Evolutionary conservation across 2,113 vertebrate species (phyloP).

Genomic region (Lepisosteus oculatus): DNA sequence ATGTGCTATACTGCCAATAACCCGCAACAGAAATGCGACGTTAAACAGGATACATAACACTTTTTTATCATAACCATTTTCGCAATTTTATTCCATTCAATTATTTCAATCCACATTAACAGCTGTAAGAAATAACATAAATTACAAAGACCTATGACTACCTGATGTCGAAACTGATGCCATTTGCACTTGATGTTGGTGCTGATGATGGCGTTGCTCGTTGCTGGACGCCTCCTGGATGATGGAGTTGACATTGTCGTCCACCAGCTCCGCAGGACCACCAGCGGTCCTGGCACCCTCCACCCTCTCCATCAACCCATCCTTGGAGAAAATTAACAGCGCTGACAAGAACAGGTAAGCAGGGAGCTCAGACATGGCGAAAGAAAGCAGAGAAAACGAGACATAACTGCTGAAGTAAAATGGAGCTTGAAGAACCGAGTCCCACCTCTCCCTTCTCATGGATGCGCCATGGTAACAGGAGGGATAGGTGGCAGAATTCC

Average conservation of each 20-base stretch:
- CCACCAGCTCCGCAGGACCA: background rate
- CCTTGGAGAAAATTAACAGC: slow-evolving; percentile 23
- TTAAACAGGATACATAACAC: too few relatives aligned
- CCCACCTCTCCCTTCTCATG: slow-evolving; percentile 18
- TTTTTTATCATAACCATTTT: too few relatives aligned
- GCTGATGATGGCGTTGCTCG: slow-evolving; percentile 9
- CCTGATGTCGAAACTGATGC: slow-evolving; percentile 11
- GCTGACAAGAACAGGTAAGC: slow-evolving; percentile 24
- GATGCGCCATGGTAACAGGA: slow-evolving; percentile 16
- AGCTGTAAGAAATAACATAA: too few relatives aligned
- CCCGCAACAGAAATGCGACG: too few relatives aligned
- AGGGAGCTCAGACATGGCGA: slow-evolving; percentile 29
- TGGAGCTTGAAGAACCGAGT: slow-evolving; percentile 1
- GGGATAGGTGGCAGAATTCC: background rate
- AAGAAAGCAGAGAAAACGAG: slow-evolving; percentile 20
- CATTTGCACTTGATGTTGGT: slow-evolving; percentile 3
- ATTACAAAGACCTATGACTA: background rate
- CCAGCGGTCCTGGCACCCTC: slow-evolving; percentile 5
- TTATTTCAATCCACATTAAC: too few relatives aligned
- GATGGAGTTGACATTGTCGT: slow-evolving; percentile 3
- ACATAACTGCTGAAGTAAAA: slow-evolving; percentile 27
- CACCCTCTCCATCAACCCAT: slow-evolving; percentile 23
- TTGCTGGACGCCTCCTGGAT: background rate
- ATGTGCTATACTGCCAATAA: too few relatives aligned
- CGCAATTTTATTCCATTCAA: too few relatives aligned